Evolutionary conservation across 2,113 vertebrate species (phyloP).

Genomic region (Furnarius figulus): DNA sequence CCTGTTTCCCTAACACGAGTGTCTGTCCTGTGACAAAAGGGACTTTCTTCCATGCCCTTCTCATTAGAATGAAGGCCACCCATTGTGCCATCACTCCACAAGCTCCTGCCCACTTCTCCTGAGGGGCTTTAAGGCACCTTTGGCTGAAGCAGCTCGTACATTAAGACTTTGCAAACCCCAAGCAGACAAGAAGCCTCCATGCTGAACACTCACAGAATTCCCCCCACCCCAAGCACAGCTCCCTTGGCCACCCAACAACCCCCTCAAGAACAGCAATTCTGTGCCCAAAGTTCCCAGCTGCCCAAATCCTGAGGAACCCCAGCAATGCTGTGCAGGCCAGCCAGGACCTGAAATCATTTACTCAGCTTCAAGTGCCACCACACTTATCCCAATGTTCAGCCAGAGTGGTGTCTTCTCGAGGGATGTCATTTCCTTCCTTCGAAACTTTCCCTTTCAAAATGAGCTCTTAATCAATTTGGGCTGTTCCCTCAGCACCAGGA

Average conservation of each 20-base stretch:
- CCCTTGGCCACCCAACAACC: background rate
- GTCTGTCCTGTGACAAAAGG: background rate
- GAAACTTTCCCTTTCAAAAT: background rate
- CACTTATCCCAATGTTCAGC: background rate
- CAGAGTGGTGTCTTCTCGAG: background rate
- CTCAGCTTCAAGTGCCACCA: background rate
- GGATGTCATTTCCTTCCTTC: conserved; percentile 18
- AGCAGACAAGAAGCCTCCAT: background rate
- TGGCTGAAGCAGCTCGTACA: background rate
- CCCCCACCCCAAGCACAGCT: no score
- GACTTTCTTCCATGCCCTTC: background rate
- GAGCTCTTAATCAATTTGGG: conserved; percentile 22
- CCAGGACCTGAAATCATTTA: background rate
- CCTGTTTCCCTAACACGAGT: accelerated
- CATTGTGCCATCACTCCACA: background rate
- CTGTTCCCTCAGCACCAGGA: background rate
- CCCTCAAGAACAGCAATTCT: background rate
- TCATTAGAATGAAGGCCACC: background rate
- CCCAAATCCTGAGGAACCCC: background rate
- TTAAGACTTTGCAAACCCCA: background rate
- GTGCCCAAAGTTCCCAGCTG: background rate
- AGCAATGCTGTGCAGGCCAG: background rate
- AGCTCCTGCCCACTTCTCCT: background rate
- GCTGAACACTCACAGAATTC: no score
- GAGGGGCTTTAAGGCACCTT: background rate